Base-by-base conservation (phyloP, 2,888 invertebrate species). In the Agrochola lychnidis region DNA sequence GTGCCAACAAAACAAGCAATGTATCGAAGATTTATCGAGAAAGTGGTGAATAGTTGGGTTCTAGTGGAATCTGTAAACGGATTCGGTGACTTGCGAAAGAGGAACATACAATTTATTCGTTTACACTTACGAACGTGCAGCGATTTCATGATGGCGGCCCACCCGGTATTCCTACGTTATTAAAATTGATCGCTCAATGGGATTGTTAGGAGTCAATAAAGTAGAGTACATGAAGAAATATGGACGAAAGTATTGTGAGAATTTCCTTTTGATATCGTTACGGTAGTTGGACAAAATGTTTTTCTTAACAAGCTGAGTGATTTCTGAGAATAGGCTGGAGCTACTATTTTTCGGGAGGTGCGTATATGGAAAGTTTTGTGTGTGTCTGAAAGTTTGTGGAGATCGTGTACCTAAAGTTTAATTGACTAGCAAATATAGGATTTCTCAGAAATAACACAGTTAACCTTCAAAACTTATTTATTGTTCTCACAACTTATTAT, bases 41-140 rank as follows among this genome's bases (percentile, higher is more conserved):
- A 57, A 25, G 12, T 63, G 2, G 36, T 19, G 5, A 12, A 12
- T 12, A 25, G 10, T 61, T 73, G 22, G 16, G 36, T 59, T 61
- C 59, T 62, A 63, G 57, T 59, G 40, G 67, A 64, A 63, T 74
- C 48, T 57, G 71, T 61, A 67, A 86, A 83, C 73, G 77, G 75
- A 86, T 87, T 81, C 73, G 73, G 88, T 83, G 86, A 86, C 88
- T 86, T 83, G 86, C 86, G 86, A 86, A 87, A 88, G 83, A 86
- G 83, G 79, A 86, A 87, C 83, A 83, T 78, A 87, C 81, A 87
- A 86, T 86, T 83, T 86, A 86, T 87, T 87, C 83, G 88, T 86
- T 87, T 86, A 86, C 88, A 88, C 76, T 88, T 81, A 74, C 42
- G 77, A 57, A 87, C 88, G 88, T 86, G 86, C 88, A 72, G 30